Conservation (phyloP, 2,113 vertebrate species). For the Gorsachius goisagi region DNA sequence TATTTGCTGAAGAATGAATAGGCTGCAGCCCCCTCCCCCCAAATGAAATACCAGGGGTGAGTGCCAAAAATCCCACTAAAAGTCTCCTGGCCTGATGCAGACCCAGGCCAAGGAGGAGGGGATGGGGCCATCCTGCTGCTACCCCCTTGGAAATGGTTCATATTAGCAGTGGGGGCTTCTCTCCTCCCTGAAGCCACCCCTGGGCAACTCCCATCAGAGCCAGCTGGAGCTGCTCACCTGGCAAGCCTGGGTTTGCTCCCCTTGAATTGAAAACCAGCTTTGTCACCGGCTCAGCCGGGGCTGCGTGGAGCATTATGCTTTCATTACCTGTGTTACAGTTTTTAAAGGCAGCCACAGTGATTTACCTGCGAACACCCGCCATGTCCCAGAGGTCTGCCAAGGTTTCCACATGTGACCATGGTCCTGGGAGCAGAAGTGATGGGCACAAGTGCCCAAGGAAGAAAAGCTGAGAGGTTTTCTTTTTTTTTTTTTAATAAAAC, state of each 20-base stretch:
- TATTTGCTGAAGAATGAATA: not conserved
- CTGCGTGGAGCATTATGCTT: rapidly evolving
- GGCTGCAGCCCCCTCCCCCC: not conserved
- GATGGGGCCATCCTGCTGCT: not conserved
- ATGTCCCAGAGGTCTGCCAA: not conserved
- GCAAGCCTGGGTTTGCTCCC: not conserved
- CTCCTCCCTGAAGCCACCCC: not conserved
- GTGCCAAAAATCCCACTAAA: not conserved
- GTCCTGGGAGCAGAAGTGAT: not conserved
- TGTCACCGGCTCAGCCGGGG: rapidly evolving
- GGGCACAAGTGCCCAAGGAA: not conserved
- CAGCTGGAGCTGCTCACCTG: not conserved
- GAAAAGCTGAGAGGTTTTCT: not conserved
- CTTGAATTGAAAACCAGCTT: not conserved
- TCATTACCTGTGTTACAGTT: rapidly evolving
- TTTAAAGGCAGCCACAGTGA: not conserved
- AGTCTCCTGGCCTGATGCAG: not conserved
- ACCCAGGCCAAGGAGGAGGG: not conserved
- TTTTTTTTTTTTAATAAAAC: not conserved
- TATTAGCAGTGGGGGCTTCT: not conserved
- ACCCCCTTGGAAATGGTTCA: not conserved
- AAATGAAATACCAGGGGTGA: not conserved
- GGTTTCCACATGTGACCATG: rapidly evolving
- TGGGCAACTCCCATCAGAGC: not conserved
- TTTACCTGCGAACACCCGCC: rapidly evolving